Evolutionary conservation across 2,113 vertebrate genomes (phyloP).

Genomic region (Crypturellus undulatus): DNA sequence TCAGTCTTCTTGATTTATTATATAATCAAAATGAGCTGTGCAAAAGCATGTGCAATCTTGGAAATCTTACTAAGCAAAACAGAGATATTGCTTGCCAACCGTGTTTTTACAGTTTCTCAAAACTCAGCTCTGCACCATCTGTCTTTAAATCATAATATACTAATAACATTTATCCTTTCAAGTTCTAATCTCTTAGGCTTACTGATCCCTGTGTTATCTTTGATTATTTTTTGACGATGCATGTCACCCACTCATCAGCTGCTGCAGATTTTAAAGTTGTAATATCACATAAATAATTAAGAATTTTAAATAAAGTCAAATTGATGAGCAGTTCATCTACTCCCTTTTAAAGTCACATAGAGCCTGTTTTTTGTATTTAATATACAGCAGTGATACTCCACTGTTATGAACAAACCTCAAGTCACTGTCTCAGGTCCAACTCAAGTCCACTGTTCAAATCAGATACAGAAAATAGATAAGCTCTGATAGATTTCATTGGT

Average conservation of each 20-base stretch:
- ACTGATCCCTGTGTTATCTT: neutral
- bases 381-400: neutral
- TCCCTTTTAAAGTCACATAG: neutral
- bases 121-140: neutral
- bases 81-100: neutral
- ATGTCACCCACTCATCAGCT: neutral
- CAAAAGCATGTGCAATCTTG: neutral
- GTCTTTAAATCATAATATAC: conserved; percentile 20
- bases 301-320: neutral
- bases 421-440: neutral
- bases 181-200: neutral
- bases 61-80: conserved; percentile 1
- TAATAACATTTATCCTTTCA: conserved; percentile 13
- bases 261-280: neutral
- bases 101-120: neutral
- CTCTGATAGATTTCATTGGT: neutral
- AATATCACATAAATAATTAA: neutral
- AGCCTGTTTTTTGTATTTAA: neutral
- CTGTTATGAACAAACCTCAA: neutral
- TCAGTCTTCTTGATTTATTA: neutral
- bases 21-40: neutral
- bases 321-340: neutral
- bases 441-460: neutral
- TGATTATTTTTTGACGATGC: neutral
- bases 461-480: neutral